phyloP scores from a whole-genome alignment of 2,797 vertebrate species.

The Pogoniulus pusillus region DNA sequence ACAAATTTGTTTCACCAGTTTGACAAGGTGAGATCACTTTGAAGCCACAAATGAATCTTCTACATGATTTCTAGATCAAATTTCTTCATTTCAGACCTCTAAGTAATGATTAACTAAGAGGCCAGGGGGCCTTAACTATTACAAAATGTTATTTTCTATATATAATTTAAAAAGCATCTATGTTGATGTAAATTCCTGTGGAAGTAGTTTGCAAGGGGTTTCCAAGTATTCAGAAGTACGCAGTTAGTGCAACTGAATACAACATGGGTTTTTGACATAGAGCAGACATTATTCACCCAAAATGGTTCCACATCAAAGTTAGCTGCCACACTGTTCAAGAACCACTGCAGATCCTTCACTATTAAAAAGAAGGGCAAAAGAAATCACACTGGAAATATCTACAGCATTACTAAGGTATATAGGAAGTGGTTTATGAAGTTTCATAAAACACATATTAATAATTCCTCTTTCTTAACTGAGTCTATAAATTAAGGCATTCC shows the following conservation, averaged over 20 bases:
- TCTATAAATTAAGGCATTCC: not conserved
- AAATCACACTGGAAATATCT: not conserved
- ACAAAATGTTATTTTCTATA: too few relatives aligned
- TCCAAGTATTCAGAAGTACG: not conserved
- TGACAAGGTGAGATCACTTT: not conserved
- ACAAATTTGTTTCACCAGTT: not conserved
- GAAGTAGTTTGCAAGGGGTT: not conserved
- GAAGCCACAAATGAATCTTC: not conserved
- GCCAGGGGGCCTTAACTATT: not conserved
- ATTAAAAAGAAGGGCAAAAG: not conserved
- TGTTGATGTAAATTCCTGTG: not conserved
- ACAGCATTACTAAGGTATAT: not conserved
- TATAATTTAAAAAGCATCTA: not conserved
- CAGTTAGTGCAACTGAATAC: not conserved
- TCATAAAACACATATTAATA: not conserved
- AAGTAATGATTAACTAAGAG: not conserved
- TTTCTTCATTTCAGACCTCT: not conserved
- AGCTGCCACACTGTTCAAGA: not conserved
- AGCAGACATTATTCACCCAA: not conserved
- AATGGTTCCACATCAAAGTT: not conserved
- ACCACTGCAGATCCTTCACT: not conserved
- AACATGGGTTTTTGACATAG: not conserved
- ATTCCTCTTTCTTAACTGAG: not conserved
- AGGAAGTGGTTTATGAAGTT: not conserved
- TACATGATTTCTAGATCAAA: not conserved